phyloP scores from a whole-genome alignment of 2,797 vertebrate genomes.

The Lacerta viridis region DNA sequence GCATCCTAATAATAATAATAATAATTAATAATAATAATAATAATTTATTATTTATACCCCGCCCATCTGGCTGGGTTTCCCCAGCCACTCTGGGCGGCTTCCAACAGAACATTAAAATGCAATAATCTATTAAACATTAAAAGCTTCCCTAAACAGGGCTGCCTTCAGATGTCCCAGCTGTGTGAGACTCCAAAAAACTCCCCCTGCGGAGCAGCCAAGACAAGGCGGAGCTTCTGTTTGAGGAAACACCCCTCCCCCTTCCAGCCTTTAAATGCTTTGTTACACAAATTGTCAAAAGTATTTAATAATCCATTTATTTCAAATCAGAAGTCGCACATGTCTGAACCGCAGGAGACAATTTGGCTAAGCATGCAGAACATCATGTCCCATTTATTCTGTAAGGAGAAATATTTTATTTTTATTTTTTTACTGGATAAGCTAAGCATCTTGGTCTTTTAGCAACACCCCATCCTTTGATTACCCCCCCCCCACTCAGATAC shows the following conservation, averaged over 20 bases:
- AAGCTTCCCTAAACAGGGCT: too few species aligned
- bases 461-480: conserved; percentile 7
- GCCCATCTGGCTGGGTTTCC: too few species aligned
- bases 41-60: too few species aligned
- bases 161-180: not conserved
- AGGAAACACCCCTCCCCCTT: not conserved
- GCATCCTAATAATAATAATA: too few species aligned
- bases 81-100: too few species aligned
- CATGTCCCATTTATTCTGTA: not conserved
- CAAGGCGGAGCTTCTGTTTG: not conserved
- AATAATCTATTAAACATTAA: too few species aligned
- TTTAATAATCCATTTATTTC: conserved; percentile 18
- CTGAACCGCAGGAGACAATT: not conserved
- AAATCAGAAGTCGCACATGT: conserved; percentile 18
- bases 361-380: conserved; percentile 14
- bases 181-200: not conserved
- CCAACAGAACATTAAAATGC: too few species aligned
- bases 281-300: conserved; percentile 2
- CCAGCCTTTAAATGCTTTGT: not conserved
- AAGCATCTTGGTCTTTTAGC: rapidly evolving
- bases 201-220: not conserved
- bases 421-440: too few species aligned
- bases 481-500: conserved; percentile 5
- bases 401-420: not conserved
- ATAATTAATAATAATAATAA: too few species aligned